Percentiles rank a stretch among this genome's conserved stretches.
Conservation (phyloP, 2,888 invertebrate genomes). For the Hipparchia semele region DNA sequence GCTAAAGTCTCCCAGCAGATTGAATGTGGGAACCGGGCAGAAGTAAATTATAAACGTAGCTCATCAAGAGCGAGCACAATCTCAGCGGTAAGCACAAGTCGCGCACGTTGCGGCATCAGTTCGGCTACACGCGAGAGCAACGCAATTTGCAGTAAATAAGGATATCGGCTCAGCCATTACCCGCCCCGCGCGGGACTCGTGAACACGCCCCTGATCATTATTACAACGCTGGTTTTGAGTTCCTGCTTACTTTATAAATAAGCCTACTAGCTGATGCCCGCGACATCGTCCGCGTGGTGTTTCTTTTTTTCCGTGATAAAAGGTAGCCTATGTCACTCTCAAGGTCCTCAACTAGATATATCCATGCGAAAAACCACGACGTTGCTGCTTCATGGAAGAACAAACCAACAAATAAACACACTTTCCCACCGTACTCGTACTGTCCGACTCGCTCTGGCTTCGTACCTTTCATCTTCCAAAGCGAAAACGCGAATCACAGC, state of each 20-base stretch:
- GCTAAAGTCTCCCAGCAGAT: too few species aligned
- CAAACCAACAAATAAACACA: too few species aligned
- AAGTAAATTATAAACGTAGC: too few species aligned
- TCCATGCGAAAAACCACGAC: too few species aligned
- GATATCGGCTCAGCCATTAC: slow-evolving; percentile 79
- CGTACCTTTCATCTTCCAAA: background rate
- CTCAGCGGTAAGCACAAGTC: background rate
- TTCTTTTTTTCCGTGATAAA: too few species aligned
- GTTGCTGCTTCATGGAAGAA: too few species aligned
- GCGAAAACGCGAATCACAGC: slow-evolving; percentile 19
- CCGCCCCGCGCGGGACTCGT: slow-evolving; percentile 43
- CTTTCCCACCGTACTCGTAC: background rate
- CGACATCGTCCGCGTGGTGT: too few species aligned
- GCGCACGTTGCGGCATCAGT: slow-evolving; percentile 33
- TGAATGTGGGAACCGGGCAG: too few species aligned
- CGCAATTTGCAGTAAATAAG: slow-evolving; percentile 82
- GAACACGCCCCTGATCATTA: slow-evolving; percentile 32
- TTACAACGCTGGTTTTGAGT: slow-evolving; percentile 2
- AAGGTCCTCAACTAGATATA: too few species aligned
- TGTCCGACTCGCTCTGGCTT: background rate
- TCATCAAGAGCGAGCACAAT: too few species aligned
- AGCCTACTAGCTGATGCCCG: too few species aligned
- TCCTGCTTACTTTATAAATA: background rate
- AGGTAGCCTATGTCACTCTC: too few species aligned
- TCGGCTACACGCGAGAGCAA: slow-evolving; percentile 37